Base-by-base conservation (phyloP, 2,888 invertebrate species). In the Caenorhabditis sp. region DNA sequence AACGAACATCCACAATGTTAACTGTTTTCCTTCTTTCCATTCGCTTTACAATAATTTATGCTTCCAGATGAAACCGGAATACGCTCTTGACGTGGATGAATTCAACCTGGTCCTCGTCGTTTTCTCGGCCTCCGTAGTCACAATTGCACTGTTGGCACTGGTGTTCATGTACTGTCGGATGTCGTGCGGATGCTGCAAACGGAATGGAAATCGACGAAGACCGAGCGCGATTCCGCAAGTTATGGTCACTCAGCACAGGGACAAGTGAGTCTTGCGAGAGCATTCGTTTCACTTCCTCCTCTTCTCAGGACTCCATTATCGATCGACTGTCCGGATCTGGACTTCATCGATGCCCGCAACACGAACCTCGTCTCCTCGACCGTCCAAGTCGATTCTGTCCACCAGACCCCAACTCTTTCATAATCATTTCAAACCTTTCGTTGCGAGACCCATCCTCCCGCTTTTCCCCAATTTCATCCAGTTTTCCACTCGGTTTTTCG, bases 341-440 rank as follows among this genome's bases (percentile, higher is more conserved):
- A 89, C 71, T 89, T 81, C 67, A 89, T 89, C 74, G 89, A 89
- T 67, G 84, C 84, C 4, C 82, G 83, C 18, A 87, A 86, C 47
- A 87, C 86, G 2, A 82, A 85, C 47, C 53, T 89, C 32, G 83
- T 89, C 20, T 88, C 89, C 8, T 87, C 89, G 11, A 88, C 89
- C 2, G 84, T 87, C 28, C 86, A 85, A 78, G 84, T 89, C 20
- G 80, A 83, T 20, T 88, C 89, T 13, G 79, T 89, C 26, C 87
- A 86, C 60, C 74, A 86, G 53, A 80, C 88, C 15, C 87, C 87
- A 13, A 62, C 69, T 51, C 72, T 80, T 72, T 79, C 79, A 37
- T 79, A 67, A 67, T 13, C 8, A 37, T 24, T 51, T 15, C 13
- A 1, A 2, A 11, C 51, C 5, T 51, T 62, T 61, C 24, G 53